Base-by-base conservation (phyloP, 2,888 invertebrate species). In the Fissipunctia ypsillon region DNA sequence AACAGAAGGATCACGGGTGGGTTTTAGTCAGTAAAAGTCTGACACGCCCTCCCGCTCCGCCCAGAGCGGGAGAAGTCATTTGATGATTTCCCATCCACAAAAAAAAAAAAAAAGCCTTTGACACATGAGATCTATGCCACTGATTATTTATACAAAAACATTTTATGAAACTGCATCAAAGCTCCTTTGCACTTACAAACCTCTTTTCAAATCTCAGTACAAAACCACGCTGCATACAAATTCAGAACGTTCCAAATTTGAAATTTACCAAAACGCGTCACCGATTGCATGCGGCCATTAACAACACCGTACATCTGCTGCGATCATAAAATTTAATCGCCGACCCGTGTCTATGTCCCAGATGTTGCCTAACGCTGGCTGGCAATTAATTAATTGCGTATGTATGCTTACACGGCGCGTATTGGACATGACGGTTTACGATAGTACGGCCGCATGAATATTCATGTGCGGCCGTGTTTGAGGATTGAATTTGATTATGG, bases 241-340 rank as follows among this genome's bases (percentile, higher is more conserved):
- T 67, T 52, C 56, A 19, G 57, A 60, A 65, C 81, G 80, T 89
- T 85, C 85, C 73, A 87, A 88, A 88, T 89, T 88, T 81, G 86
- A 76, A 88, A 88, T 89, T 88, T 86, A 83, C 81, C 85, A 86
- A 87, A 78, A 64, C 75, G 71, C 85, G 74, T 86, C 83, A 79
- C 75, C 78, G 81, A 84, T 81, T 84, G 85, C 87, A 85, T 80
- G 68, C 76, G 64, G 88, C 91, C 91, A 92, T 93, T 92, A 93
- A 91, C 92, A 90, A 88, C 88, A 88, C 85, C 76, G 89, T 91
- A 88, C 94, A 93, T 94, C 93, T 94, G 93, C 89, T 85, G 87
- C 90, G 89, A 92, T 92, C 94, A 92, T 95, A 95, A 95, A 95
- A 94, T 93, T 93, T 94, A 94, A 95, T 92, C 90, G 87, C 85